Evolutionary conservation across 1,140 invertebrate genomes (phyloP), one percentile per base, ranked within the genome.

Genomic region (Apis cerana): DNA sequence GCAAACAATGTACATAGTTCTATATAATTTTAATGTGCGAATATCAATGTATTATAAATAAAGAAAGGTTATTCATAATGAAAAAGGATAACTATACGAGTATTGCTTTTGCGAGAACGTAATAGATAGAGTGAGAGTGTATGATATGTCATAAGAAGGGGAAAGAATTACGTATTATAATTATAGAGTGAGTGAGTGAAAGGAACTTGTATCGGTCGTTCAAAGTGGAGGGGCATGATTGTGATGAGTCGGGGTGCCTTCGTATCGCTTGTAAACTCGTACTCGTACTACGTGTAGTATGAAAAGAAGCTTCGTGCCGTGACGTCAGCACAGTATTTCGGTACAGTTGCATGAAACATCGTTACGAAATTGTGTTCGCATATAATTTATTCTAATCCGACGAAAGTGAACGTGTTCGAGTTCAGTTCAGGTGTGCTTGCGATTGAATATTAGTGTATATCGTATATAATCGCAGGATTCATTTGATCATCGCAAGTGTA

Each of bases 311-410:
- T 77, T 75, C 84, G 71, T 65, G 61, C 56, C 19, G 84, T 87
- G 84, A 87, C 85, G 84, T 87, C 85, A 84, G 64, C 69, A 59
- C 72, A 62, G 33, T 70, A 74, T 75, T 62, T 80, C 58, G 65
- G 56, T 62, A 59, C 72, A 43, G 52, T 15, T 27, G 75, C 21
- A 33, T 52, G 67, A 56, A 69, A 19, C 43, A 21, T 67, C 52
- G 21, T 78, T 69, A 43, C 76, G 65, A 67, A 68, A 48, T 50
- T 19, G 75, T 56, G 10, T 1, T 23, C 23, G 48, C 17, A 33
- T 33, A 15, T 8, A 56, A 54, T 76, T 56, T 64, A 21, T 52
- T 43, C 7, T 7, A 56, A 48, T 33, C 9, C 19, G 11, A 33
- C 27, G 23, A 17, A 21, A 59, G 80, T 81, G 80, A 58, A 52